Evolutionary conservation across 2,113 vertebrate species (phyloP).

Genomic region (Python bivittatus): DNA sequence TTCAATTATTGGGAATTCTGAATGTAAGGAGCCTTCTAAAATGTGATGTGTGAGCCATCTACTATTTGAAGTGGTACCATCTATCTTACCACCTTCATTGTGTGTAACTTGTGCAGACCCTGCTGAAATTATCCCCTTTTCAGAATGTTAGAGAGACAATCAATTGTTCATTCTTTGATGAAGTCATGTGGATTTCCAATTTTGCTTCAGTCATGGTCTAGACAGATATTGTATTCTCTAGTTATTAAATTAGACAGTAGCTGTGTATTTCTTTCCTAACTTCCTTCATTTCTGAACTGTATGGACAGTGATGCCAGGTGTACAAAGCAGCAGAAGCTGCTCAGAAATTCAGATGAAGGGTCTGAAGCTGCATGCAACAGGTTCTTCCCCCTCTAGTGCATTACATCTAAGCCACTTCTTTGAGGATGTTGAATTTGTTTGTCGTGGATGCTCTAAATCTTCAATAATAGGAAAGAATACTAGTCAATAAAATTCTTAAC

Average conservation of each 20-base stretch:
- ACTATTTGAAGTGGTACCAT: not conserved
- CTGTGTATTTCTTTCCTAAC: not conserved
- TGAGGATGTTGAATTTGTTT: conserved; percentile 36
- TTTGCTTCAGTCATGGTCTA: not conserved
- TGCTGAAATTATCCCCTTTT: not conserved
- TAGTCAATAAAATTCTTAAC: conserved; percentile 57
- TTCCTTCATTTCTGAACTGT: not conserved
- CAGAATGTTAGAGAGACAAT: not conserved
- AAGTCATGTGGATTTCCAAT: not conserved
- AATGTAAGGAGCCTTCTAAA: not conserved
- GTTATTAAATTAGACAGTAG: not conserved
- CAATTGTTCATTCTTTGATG: not conserved
- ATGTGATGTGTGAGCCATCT: not conserved
- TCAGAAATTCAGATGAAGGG: not conserved
- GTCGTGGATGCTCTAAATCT: conserved; percentile 38
- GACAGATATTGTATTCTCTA: not conserved
- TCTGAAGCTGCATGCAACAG: conserved; percentile 15
- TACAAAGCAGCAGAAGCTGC: not conserved
- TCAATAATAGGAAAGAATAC: conserved; percentile 44
- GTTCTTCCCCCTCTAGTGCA: not conserved
- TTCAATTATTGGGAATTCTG: not conserved
- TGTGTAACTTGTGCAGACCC: not conserved
- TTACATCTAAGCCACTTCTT: conserved; percentile 45
- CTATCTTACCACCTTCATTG: not conserved
- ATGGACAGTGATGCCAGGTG: not conserved